phyloP scores from a whole-genome alignment of 2,113 vertebrate genomes.

The Pseudorectes ferrugineus region DNA sequence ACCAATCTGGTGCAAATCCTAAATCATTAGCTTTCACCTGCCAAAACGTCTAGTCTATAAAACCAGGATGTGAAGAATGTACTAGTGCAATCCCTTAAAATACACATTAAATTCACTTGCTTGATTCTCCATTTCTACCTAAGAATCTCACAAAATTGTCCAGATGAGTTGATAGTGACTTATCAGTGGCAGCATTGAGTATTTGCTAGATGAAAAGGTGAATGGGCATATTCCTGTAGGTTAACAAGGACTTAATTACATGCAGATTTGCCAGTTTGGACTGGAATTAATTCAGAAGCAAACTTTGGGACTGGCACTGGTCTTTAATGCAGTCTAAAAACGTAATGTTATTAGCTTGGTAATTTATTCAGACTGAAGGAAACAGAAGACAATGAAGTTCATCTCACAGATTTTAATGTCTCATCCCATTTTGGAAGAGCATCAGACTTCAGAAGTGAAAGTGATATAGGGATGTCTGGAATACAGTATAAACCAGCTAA shows the following conservation, averaged over 20 bases:
- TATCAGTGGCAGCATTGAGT: neutral
- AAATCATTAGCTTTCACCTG: neutral
- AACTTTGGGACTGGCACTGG: neutral
- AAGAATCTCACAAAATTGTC: neutral
- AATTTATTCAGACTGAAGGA: conserved; percentile 37
- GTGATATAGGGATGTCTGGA: neutral
- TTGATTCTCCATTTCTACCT: neutral
- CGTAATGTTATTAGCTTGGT: neutral
- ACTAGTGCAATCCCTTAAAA: neutral
- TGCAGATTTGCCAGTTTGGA: neutral
- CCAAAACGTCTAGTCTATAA: neutral
- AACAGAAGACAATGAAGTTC: conserved; percentile 18
- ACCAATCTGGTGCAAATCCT: neutral
- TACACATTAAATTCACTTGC: neutral
- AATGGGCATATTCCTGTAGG: neutral
- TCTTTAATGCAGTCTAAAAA: conserved; percentile 11
- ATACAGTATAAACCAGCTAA: conserved; percentile 33
- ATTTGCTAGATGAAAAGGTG: neutral
- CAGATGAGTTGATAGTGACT: neutral
- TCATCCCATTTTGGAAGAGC: conserved; percentile 11
- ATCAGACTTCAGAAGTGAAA: conserved; percentile 16
- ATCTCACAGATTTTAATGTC: conserved; percentile 31
- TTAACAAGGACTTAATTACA: neutral
- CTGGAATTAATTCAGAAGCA: neutral
- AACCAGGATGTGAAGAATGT: neutral